Evolutionary conservation across 1,140 invertebrate species (phyloP), one percentile per base, ranked within the genome.

Genomic region (Copidosoma floridanum): DNA sequence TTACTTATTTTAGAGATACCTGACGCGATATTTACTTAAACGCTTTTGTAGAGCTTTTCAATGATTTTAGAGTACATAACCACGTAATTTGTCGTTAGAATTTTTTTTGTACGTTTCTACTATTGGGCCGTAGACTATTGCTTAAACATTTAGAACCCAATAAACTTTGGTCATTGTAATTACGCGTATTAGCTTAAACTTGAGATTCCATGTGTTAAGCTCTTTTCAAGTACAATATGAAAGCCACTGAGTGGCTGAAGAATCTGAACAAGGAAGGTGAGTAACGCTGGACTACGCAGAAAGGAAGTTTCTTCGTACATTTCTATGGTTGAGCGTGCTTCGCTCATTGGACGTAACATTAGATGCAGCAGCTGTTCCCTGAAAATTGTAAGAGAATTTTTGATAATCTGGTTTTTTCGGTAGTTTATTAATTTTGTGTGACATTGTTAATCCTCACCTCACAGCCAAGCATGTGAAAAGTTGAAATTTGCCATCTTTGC

Each of bases 401-500:
- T 35, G 14, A 6, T 14, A 35, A 8, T 35, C 14, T 35, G 7
- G 32, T 35, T 35, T 35, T 35, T 14, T 35, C n/a, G n/a, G 12
- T 32, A 32, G 29, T 32, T 32, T 32, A 32, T 8, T 23, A 57
- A 32, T 44, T 32, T n/a, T 38, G 24, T 24, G 32, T 32, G n/a
- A 16, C 32, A 16, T 11, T 10, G 21, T 8, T 18, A 47, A 57
- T 53, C 51, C 51, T 62, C 61, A 82, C 82, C 82, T 79, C 24
- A 75, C 68, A 55, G 75, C 73, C 8, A 99, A 84, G 76, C 95
- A 97, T 55, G 98, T 89, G 72, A 99, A 97, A 7, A 98, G 84
- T 74, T 99, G 96, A 76, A 99, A 98, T 81, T 97, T 97, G 26
- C 95, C 96, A 83, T 99, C 97, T 78, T 99, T 99, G 43, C 97